Base-by-base conservation (phyloP, 2,113 vertebrate species). In the Aspiorhynchus laticeps region DNA sequence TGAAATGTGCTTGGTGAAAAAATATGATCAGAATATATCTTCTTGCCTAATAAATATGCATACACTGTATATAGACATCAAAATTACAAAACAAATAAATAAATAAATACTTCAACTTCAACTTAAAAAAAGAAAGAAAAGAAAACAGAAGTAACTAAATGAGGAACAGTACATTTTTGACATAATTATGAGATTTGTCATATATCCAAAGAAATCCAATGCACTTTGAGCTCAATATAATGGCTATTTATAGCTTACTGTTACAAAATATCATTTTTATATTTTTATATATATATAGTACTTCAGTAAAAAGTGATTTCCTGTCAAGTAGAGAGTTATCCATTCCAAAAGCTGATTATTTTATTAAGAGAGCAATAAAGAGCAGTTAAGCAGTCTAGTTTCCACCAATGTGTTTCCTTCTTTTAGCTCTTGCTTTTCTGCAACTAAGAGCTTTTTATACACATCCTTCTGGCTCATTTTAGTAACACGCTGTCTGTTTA, bases 341-440 rank as follows among this genome's bases (percentile, higher is more conserved):
- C 12, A 17, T 51, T 51, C 14, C 56, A 59, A 6, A 59, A 59
- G 53, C 9, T 63, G 59, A 28, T 26, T 76, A 76, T 81, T 88
- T 90, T 92, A 93, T 78, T 73, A 73, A 86, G 31, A 33, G 14
- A 81, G 73, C 43, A 86, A 80, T 24, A 71, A 46, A 76, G 7
- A 46, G 5, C 41, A 10, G 11, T 33, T 26, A 59, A 81, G 78
- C 65, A 75, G 74, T 86, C 78, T 81, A 75, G 71, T 86, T 59
- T 77, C 33, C 71, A 38, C 78, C 38, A 51, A 28, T 56, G n/a
- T 48, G 24, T 77, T 46, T 48, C n/a, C 41, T 80, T 59, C 76
- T 4, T 8, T 51, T 43, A 11, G 1, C 48, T 59, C 10, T 31
- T 81, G 85, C 21, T 69, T 74, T 26, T 41, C n/a, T n/a, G 36